Evolutionary conservation across 2,113 vertebrate genomes (phyloP).

Genomic region (Brachypteracias leptosomus): DNA sequence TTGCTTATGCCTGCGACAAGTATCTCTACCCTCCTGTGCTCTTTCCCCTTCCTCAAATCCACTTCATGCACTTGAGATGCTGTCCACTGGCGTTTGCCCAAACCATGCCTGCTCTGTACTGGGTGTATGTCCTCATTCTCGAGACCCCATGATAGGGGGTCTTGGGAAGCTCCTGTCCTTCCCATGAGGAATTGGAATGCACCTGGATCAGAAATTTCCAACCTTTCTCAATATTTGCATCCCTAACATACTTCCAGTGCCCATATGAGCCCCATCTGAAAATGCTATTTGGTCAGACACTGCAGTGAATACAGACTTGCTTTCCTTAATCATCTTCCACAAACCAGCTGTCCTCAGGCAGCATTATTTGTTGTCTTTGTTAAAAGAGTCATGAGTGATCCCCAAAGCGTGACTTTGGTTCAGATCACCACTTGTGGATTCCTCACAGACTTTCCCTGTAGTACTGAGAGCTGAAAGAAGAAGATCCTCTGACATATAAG

Average conservation of each 20-base stretch:
- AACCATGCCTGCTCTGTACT: neutral
- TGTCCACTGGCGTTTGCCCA: neutral
- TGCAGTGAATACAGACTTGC: neutral
- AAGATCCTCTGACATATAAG: neutral
- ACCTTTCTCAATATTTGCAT: neutral
- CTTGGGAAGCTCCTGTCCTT: neutral
- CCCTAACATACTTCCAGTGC: neutral
- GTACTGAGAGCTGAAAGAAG: neutral
- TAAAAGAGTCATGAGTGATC: neutral
- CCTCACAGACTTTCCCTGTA: neutral
- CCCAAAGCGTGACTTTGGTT: neutral
- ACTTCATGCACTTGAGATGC: neutral
- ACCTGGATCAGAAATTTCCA: neutral
- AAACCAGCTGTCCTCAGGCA: constrained; percentile 12
- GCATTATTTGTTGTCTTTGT: neutral
- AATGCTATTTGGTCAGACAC: neutral
- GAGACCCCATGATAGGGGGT: fast-evolving
- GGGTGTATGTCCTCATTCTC: neutral
- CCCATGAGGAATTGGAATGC: neutral
- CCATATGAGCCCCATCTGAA: neutral
- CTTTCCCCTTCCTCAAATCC: neutral
- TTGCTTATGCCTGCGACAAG: neutral
- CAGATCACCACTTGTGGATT: neutral
- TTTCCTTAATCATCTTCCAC: neutral
- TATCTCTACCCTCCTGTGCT: neutral